Base-by-base conservation (phyloP, 2,797 vertebrate species). In the Eleutherodactylus coqui region DNA sequence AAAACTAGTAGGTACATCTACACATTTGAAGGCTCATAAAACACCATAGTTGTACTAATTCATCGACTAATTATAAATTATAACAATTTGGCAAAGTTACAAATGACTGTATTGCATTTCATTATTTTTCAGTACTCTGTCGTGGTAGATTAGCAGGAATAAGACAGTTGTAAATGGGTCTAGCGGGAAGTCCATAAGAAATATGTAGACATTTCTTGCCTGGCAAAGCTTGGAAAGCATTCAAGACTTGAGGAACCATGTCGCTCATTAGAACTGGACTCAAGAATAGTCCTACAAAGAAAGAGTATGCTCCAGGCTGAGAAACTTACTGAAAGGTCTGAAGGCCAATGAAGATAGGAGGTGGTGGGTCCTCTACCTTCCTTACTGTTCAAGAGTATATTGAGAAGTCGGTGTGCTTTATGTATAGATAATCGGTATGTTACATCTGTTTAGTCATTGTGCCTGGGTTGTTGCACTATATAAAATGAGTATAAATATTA, bases 361-460 rank as follows among this genome's bases (percentile, higher is more conserved):
- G 13, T 8, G 19, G 49, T 27, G 16, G 27, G 7, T 41, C 43
- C 43, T 24, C 64, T 32, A 17, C 47, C 58, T 67, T 13, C 36
- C 43, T 43, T 77, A 36, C 27, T 6, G 27, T 41, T 51, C 29
- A 10, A 34, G 21, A 32, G 47, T n/a, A 43, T 72, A 36, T 58
- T 24, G 58, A 62, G 47, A 17, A 79, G 55, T 76, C 29, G 55
- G 51, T 55, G 58, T 80, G 86, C 86, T 87, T 87, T 34, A 75
- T 80, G 76, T 75, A 70, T 45, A 51, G 82, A 84, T 60, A 55
- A 77, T 77, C 36, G 36, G 3, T 45, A 67, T 82, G 69, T 84
- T 84, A 87, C 51, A 60, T 73, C 76, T 75, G 64, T 81, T 58
- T 80, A 69, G 79, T 67, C 58, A 80, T 87, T 87, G 86, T 87